These are phyloP conservation scores for Oreochromis spilurus DNA, from an alignment of 2,113 vertebrate genomes.

Conservation along the genomic window DNA sequence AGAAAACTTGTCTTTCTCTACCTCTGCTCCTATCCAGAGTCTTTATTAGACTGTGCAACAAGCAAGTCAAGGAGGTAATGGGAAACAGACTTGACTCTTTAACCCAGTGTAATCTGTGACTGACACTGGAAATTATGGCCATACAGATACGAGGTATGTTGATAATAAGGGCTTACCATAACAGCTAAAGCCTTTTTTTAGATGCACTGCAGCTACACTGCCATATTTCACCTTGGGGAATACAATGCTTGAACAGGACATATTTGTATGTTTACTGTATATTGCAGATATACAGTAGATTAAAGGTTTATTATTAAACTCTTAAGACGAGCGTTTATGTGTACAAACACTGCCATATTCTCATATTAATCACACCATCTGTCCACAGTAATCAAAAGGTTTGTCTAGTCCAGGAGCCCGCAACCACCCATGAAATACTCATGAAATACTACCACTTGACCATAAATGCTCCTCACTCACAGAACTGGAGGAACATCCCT, in stretches of 20 bases:
- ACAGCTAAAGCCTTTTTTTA: slow-evolving; percentile 5
- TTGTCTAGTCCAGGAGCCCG: neutral
- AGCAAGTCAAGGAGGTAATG: neutral
- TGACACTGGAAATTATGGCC: slow-evolving; percentile 9
- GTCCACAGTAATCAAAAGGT: neutral
- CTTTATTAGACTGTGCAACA: neutral
- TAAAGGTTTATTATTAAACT: neutral
- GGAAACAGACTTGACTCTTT: slow-evolving; percentile 8
- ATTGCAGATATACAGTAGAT: neutral
- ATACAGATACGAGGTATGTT: neutral
- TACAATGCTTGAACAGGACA: neutral
- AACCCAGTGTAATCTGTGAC: neutral
- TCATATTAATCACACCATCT: neutral
- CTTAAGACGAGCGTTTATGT: neutral
- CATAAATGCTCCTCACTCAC: neutral
- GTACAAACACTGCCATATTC: neutral
- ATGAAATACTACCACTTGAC: neutral
- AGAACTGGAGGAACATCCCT: neutral
- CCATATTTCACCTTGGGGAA: neutral
- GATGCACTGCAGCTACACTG: neutral
- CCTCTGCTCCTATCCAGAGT: neutral
- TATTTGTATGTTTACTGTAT: neutral
- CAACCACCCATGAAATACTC: neutral
- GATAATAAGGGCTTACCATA: slow-evolving; percentile 12
- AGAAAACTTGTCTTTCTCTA: neutral